A percentile compares a stretch with the other conserved stretches of the same genome.
These are phyloP conservation scores for Ganaspis brasiliensis DNA, from an alignment of 2,888 invertebrate genomes.

Conservation along the genomic window DNA sequence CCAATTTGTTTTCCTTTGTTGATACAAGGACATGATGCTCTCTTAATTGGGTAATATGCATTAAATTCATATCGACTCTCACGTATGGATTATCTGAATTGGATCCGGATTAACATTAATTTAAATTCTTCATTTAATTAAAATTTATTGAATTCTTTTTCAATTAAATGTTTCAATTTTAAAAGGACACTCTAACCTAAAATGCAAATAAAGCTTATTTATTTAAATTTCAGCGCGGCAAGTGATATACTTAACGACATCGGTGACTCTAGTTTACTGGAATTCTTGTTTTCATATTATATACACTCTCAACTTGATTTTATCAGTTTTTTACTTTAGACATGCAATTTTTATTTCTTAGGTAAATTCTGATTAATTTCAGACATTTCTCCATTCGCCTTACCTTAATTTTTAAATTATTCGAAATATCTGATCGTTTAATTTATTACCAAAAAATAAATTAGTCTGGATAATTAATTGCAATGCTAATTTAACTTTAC, in stretches of 20 bases:
- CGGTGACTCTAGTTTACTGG: neutral
- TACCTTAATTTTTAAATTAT: too few species aligned
- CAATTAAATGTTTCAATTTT: slow-evolving; percentile 6
- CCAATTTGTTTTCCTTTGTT: slow-evolving; percentile 20
- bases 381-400: too few species aligned
- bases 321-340: neutral
- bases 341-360: too few species aligned
- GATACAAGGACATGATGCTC: neutral
- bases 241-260: neutral
- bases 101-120: slow-evolving; percentile 10
- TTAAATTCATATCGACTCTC: slow-evolving; percentile 18
- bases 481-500: too few species aligned
- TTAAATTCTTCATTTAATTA: slow-evolving; percentile 15
- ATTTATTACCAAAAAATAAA: too few species aligned
- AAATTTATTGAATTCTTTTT: slow-evolving; percentile 20
- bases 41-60: slow-evolving; percentile 23
- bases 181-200: neutral
- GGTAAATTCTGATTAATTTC: too few species aligned
- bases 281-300: too few species aligned
- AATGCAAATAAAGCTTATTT: slow-evolving; percentile 12
- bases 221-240: neutral
- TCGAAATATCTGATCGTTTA: too few species aligned
- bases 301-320: too few species aligned
- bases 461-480: too few species aligned
- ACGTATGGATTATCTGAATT: slow-evolving; percentile 9